These are phyloP conservation scores for Jaculus jaculus DNA, from an alignment of 2,113 vertebrate genomes.

Conservation along the genomic window DNA sequence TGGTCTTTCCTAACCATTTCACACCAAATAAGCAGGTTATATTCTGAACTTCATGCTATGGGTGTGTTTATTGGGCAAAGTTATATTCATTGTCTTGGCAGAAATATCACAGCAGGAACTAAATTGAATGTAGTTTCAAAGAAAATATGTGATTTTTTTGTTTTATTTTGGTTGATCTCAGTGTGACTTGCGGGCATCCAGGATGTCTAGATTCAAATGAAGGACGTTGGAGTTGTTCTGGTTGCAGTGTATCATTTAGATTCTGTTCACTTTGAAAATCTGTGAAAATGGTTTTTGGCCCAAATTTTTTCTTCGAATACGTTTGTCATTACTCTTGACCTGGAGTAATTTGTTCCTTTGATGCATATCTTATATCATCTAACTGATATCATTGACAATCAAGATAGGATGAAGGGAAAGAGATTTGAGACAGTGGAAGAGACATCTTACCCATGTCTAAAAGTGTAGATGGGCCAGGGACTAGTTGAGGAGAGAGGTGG, in stretches of 20 bases:
- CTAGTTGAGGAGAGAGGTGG: neutral
- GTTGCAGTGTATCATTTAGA: neutral
- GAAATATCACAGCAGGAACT: conserved; percentile 12
- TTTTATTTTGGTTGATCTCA: neutral
- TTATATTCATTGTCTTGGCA: neutral
- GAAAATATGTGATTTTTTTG: neutral
- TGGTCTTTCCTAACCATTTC: neutral
- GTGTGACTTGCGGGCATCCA: neutral
- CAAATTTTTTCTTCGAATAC: neutral
- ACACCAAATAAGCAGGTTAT: neutral
- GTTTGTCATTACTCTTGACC: neutral
- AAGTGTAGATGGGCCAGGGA: neutral
- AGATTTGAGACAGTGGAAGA: neutral
- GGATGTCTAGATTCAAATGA: neutral
- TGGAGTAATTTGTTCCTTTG: neutral
- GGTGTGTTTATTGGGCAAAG: neutral
- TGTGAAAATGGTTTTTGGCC: neutral
- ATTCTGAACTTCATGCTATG: neutral
- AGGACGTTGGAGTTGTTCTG: neutral
- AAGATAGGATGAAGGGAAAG: neutral
- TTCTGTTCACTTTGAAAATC: conserved; percentile 17
- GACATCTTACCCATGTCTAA: neutral
- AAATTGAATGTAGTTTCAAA: conserved; percentile 33
- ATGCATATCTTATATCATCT: neutral
- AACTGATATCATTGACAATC: neutral